phyloP scores from a whole-genome alignment of 2,113 vertebrate species.

The Chlamydotis undulata region DNA sequence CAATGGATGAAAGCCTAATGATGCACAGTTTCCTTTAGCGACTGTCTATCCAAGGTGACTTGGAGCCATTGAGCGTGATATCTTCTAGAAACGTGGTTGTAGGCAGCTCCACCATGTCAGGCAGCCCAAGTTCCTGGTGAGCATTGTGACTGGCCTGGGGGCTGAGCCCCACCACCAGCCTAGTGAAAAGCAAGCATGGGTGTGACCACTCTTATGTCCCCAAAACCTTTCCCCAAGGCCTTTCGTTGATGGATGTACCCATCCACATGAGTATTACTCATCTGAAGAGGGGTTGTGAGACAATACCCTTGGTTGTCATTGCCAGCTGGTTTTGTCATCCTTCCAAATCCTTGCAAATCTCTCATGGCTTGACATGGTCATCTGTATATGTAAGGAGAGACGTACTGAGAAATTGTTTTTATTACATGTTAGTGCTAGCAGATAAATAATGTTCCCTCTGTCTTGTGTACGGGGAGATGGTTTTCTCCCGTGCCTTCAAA shows the following conservation, averaged over 20 bases:
- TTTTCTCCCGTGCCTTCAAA: slow-evolving; percentile 1
- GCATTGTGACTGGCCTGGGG: neutral
- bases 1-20: neutral
- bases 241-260: neutral
- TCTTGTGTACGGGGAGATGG: neutral
- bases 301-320: slow-evolving; percentile 42
- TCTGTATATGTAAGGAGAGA: slow-evolving; percentile 2
- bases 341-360: slow-evolving; percentile 34
- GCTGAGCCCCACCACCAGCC: neutral
- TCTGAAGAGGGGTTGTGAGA: neutral
- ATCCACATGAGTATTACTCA: neutral
- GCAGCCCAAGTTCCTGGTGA: neutral
- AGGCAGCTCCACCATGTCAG: neutral
- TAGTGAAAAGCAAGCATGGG: neutral
- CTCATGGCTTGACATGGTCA: neutral
- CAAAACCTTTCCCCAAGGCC: neutral
- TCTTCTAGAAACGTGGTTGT: neutral
- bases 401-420: slow-evolving; percentile 55
- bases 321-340: neutral
- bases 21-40: neutral
- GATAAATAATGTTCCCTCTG: slow-evolving; percentile 40
- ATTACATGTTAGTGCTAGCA: slow-evolving; percentile 23
- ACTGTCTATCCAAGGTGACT: neutral
- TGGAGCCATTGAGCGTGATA: accelerated
- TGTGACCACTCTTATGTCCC: neutral